These are phyloP conservation scores for Gallinago undulata DNA, from an alignment of 2,113 vertebrate genomes.

Conservation along the genomic window DNA sequence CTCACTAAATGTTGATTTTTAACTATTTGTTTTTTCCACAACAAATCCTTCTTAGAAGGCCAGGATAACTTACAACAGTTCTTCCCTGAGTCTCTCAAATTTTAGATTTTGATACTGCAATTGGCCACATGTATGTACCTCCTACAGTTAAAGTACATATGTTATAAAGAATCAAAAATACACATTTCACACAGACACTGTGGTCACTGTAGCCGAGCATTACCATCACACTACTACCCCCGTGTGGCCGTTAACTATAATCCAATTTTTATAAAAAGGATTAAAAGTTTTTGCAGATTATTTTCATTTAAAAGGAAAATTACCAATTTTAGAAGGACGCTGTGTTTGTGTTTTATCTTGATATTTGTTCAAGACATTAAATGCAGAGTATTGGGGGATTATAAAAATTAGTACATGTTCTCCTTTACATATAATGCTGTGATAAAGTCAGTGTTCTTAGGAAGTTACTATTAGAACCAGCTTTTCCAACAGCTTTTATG, in stretches of 20 bases:
- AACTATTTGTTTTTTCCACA: neutral
- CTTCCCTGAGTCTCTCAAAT: neutral
- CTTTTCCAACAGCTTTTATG: neutral
- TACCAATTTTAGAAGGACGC: neutral
- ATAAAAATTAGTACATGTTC: neutral
- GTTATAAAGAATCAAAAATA: neutral
- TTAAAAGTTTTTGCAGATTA: neutral
- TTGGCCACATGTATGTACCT: fast-evolving
- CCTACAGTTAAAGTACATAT: neutral
- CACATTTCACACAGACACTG: fast-evolving
- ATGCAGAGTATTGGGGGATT: neutral
- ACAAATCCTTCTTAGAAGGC: neutral
- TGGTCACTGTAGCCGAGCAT: neutral
- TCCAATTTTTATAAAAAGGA: neutral
- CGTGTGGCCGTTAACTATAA: slow-evolving; percentile 55
- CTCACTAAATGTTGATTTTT: neutral
- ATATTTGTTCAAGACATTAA: neutral
- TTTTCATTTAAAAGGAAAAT: neutral
- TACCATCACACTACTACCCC: slow-evolving; percentile 58
- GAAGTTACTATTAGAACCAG: neutral
- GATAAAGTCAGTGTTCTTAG: neutral
- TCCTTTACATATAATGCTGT: neutral
- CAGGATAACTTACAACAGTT: neutral
- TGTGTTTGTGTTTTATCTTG: neutral
- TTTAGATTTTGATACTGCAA: neutral